These are phyloP conservation scores for Sebastes steindachneri DNA, from an alignment of 2,797 vertebrate genomes.

Conservation along the genomic window DNA sequence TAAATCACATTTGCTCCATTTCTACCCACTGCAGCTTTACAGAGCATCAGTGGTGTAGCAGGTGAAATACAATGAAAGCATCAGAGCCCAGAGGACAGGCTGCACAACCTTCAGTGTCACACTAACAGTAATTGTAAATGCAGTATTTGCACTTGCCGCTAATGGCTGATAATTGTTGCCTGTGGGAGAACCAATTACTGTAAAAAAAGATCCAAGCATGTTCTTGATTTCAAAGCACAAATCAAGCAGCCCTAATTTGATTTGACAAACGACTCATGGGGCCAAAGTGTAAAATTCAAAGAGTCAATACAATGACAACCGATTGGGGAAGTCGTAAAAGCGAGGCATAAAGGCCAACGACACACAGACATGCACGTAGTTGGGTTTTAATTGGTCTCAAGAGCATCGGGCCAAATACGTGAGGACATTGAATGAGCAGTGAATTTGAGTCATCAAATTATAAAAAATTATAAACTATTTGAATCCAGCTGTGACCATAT, in stretches of 20 bases:
- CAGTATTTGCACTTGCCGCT: conserved; percentile 68
- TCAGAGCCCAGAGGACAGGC: conserved; percentile 21
- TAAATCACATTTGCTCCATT: no score
- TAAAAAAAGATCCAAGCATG: conserved; percentile 25
- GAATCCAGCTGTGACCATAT: background rate
- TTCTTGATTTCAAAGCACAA: conserved; percentile 59
- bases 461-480: background rate
- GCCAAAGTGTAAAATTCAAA: conserved; percentile 59
- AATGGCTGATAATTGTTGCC: conserved; percentile 74
- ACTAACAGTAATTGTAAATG: conserved; percentile 55
- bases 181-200: conserved; percentile 68
- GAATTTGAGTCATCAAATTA: background rate
- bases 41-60: conserved; percentile 1
- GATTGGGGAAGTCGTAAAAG: conserved; percentile 13
- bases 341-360: background rate
- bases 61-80: conserved; percentile 15
- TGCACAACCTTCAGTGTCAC: conserved; percentile 49
- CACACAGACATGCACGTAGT: background rate
- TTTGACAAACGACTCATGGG: conserved; percentile 49
- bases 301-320: conserved; percentile 22
- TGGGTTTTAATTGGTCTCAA: conserved; percentile 33
- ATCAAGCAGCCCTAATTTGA: conserved; percentile 48
- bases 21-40: background rate
- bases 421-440: background rate
- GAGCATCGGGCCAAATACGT: conserved; percentile 12